phyloP scores from a whole-genome alignment of 2,888 invertebrate species.

The Amiota communis region DNA sequence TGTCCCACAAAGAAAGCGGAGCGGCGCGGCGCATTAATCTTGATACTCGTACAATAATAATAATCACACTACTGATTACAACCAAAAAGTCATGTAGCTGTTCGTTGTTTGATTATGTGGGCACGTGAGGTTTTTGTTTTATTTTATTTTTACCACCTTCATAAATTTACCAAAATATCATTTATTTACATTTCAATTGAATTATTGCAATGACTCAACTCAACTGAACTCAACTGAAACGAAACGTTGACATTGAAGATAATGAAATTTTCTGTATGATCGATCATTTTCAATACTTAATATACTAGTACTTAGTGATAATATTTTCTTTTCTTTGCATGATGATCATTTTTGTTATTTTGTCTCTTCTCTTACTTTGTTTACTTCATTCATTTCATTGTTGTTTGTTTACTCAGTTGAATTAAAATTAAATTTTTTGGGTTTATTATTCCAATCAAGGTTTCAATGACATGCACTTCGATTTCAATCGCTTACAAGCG shows the following conservation, averaged over 20 bases:
- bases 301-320: too few relatives aligned
- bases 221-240: neutral
- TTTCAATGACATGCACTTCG: neutral
- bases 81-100: neutral
- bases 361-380: too few relatives aligned
- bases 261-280: neutral
- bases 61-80: too few relatives aligned
- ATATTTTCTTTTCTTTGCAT: too few relatives aligned
- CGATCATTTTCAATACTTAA: neutral
- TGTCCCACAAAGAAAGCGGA: too few relatives aligned
- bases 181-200: neutral
- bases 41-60: too few relatives aligned
- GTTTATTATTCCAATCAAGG: neutral
- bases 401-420: conserved; percentile 5
- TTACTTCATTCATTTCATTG: too few relatives aligned
- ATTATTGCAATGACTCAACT: neutral
- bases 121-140: conserved; percentile 15
- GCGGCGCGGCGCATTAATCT: too few relatives aligned
- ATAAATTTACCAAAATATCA: neutral
- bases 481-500: too few relatives aligned
- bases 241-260: conserved; percentile 15
- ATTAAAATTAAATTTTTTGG: neutral
- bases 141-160: conserved; percentile 4
- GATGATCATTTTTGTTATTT: too few relatives aligned
- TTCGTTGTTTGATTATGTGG: conserved; percentile 3